Conservation (phyloP, 2,888 invertebrate genomes). For the Saturnia japonica region DNA sequence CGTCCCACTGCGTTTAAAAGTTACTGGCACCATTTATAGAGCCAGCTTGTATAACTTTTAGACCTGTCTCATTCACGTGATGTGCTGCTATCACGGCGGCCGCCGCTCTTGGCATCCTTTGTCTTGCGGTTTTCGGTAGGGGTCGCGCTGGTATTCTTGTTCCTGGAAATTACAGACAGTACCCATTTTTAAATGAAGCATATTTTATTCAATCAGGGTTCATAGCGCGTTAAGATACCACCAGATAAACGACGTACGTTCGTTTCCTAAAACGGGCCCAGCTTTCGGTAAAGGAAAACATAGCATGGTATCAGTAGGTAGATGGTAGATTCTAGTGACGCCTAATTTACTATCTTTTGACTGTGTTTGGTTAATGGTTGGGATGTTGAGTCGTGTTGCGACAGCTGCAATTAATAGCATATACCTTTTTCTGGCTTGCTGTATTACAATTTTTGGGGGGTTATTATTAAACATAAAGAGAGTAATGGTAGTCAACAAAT, state of each 20-base stretch:
- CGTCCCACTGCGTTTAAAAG: background rate
- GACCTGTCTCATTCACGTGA: constrained; percentile 38
- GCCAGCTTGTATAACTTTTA: constrained; percentile 16
- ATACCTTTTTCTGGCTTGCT: background rate
- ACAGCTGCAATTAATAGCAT: background rate
- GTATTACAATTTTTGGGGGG: background rate
- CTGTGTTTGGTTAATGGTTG: too few relatives aligned
- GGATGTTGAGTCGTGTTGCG: background rate
- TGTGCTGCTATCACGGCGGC: constrained; percentile 37
- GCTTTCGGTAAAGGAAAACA: too few relatives aligned
- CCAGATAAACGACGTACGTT: too few relatives aligned
- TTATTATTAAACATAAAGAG: too few relatives aligned
- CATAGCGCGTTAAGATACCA: too few relatives aligned
- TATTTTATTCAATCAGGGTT: background rate
- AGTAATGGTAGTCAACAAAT: background rate
- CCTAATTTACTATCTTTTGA: too few relatives aligned
- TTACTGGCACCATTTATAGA: constrained; percentile 11
- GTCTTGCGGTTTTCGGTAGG: constrained; percentile 27
- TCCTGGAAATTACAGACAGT: background rate
- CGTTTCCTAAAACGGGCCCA: too few relatives aligned
- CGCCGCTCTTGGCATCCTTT: constrained; percentile 41
- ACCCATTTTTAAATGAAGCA: background rate
- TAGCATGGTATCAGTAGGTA: too few relatives aligned
- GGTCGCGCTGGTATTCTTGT: background rate
- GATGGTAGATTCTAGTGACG: too few relatives aligned